These are phyloP conservation scores for Drosophila suzukii DNA, from an alignment of 1,140 invertebrate genomes.

Conservation along the genomic window DNA sequence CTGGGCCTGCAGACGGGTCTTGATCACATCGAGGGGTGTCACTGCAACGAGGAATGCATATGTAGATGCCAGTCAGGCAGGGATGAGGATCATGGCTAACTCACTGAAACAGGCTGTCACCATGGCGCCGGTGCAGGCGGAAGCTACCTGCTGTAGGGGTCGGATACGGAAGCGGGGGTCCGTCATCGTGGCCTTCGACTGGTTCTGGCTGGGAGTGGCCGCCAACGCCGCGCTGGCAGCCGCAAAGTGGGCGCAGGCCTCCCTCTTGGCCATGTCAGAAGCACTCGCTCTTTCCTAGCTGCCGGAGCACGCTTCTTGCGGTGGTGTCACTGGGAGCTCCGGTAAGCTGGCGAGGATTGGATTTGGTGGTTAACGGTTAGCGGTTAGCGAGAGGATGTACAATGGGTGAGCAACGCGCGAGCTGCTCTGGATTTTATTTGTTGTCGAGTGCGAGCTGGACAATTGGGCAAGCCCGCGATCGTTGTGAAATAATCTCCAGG, in stretches of 20 bases:
- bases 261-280: conserved; percentile 13
- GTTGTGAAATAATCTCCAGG: conserved; percentile 41
- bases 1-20: conserved; percentile 98
- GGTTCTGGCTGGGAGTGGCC: conserved; percentile 4
- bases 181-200: conserved; percentile 82
- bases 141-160: conserved; percentile 94
- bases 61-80: not conserved
- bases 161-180: conserved; percentile 91
- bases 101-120: conserved; percentile 95
- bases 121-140: conserved; percentile 95
- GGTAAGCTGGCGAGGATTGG: conserved; percentile 26
- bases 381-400: too few relatives aligned
- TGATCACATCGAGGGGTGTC: conserved; percentile 99
- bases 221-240: conserved; percentile 20
- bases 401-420: not conserved
- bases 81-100: conserved; percentile 58
- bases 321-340: conserved; percentile 10
- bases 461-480: conserved; percentile 15
- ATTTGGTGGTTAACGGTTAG: too few relatives aligned
- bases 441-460: not conserved
- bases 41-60: conserved; percentile 86
- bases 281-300: not conserved
- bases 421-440: not conserved
- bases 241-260: conserved; percentile 12
- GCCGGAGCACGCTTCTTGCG: not conserved